Conservation (phyloP, 2,113 vertebrate genomes). For the Aspiorhynchus laticeps region DNA sequence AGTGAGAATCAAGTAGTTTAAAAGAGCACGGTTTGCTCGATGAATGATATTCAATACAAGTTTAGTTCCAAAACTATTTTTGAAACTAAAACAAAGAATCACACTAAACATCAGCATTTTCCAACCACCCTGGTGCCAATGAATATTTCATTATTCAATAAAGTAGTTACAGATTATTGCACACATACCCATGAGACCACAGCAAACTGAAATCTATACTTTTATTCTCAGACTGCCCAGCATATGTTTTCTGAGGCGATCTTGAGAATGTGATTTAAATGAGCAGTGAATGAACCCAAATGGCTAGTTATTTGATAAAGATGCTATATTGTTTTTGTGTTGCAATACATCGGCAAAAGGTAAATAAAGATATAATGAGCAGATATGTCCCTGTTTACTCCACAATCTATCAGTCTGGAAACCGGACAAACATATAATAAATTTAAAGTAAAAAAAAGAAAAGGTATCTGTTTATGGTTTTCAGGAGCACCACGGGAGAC, state of each 20-base stretch:
- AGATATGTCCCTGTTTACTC: too few species aligned
- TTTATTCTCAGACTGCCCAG: not conserved
- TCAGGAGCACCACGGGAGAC: not conserved
- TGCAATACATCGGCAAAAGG: not conserved
- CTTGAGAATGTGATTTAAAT: not conserved
- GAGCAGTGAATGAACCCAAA: not conserved
- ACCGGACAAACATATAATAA: not conserved
- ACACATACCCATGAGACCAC: not conserved
- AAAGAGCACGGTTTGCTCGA: not conserved
- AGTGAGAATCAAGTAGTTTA: not conserved
- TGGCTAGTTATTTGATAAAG: not conserved
- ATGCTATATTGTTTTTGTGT: not conserved
- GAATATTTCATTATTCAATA: slow-evolving; percentile 19
- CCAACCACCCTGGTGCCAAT: not conserved
- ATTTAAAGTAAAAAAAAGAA: not conserved
- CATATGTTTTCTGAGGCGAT: not conserved
- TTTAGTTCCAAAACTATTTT: not conserved
- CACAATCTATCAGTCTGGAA: not conserved
- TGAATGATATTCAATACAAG: not conserved
- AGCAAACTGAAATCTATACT: not conserved
- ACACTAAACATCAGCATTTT: not conserved
- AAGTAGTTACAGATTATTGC: not conserved
- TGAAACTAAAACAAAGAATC: not conserved
- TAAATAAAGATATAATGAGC: too few species aligned
- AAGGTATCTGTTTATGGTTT: not conserved